Evolutionary conservation across 1,140 invertebrate genomes (phyloP).

Genomic region (Lepidurus apus): DNA sequence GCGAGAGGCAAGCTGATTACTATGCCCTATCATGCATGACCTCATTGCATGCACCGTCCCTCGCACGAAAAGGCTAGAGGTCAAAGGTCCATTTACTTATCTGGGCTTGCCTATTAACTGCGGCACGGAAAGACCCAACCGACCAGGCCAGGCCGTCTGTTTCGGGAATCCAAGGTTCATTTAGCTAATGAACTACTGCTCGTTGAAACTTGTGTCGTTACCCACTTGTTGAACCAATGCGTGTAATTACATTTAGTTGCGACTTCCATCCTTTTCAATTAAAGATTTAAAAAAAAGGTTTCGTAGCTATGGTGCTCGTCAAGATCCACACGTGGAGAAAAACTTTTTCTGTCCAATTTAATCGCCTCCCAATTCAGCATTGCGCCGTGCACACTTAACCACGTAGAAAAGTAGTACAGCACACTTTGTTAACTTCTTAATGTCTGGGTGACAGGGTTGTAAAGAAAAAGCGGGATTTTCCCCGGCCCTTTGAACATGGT

Average conservation of each 20-base stretch:
- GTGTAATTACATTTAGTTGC: conserved; percentile 12
- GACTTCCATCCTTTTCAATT: neutral
- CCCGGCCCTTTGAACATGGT: neutral
- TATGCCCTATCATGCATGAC: conserved; percentile 8
- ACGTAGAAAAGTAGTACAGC: neutral
- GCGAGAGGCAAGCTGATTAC: neutral
- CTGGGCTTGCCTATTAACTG: neutral
- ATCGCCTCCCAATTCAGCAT: neutral
- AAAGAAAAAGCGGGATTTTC: conserved; percentile 12
- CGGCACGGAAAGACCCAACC: neutral
- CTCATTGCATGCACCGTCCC: conserved; percentile 7
- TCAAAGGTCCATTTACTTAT: neutral
- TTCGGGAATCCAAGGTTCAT: neutral
- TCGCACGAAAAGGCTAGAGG: conserved; percentile 9
- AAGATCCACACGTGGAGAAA: neutral
- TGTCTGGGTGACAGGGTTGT: neutral
- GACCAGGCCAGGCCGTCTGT: neutral
- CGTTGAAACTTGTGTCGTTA: neutral
- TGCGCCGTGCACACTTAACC: neutral
- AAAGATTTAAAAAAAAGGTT: neutral
- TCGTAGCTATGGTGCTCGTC: neutral
- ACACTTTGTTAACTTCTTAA: conserved; percentile 1
- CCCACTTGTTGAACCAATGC: neutral
- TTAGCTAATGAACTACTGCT: neutral
- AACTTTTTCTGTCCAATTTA: neutral